These are phyloP conservation scores for Acrossocheilus fasciatus DNA, from an alignment of 2,797 vertebrate genomes.

Conservation along the genomic window DNA sequence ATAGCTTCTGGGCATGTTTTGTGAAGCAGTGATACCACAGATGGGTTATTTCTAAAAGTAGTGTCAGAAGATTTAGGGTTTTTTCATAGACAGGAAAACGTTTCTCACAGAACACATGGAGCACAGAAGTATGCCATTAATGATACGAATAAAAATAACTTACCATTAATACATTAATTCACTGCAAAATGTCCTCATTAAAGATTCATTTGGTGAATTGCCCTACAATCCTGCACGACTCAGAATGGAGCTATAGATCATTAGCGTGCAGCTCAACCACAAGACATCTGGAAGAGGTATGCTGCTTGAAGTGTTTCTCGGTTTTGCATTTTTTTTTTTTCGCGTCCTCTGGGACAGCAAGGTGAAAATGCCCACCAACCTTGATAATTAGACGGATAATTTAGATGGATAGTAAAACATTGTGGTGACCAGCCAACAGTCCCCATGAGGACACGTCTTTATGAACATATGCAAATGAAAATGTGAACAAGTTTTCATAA, in stretches of 20 bases:
- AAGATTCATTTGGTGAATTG: constrained; percentile 22
- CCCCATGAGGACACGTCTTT: not conserved
- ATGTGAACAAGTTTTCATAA: not conserved
- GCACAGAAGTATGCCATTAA: not conserved
- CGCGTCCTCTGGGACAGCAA: constrained; percentile 3
- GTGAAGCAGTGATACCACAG: not conserved
- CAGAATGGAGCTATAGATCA: constrained; percentile 10
- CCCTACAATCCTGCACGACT: constrained; percentile 13
- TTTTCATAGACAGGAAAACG: not conserved
- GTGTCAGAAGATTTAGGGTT: not conserved
- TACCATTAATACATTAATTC: constrained; percentile 23
- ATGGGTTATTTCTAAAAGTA: constrained; percentile 25
- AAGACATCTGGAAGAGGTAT: constrained; percentile 16
- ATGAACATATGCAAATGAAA: not conserved
- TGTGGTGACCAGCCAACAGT: not conserved
- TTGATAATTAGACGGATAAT: constrained; percentile 43
- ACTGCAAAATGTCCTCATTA: constrained; percentile 17
- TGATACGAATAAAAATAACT: constrained; percentile 4
- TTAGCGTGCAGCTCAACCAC: not conserved
- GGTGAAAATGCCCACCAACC: constrained; percentile 36
- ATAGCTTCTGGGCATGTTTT: constrained; percentile 6
- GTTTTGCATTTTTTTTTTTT: not conserved
- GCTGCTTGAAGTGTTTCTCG: not conserved
- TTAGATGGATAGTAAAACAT: not conserved
- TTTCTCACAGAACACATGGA: constrained; percentile 2